Percentiles rank a stretch among this genome's conserved stretches.
phyloP scores from a whole-genome alignment of 2,888 invertebrate species.

The Thereva nobilitata region DNA sequence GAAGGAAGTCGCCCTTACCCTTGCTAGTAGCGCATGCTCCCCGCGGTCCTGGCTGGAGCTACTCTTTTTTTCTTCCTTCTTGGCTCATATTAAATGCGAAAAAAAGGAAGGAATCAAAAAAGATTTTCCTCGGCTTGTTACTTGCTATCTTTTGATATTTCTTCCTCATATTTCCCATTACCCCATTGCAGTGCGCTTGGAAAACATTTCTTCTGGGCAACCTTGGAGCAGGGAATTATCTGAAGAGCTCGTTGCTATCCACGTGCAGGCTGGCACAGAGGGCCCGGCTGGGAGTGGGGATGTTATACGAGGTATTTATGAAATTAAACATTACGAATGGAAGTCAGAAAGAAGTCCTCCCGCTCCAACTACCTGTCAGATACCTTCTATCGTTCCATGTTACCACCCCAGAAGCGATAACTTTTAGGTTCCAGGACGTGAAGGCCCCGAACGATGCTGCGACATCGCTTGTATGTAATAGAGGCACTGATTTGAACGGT shows the following conservation, averaged over 20 bases:
- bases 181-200: slow-evolving; percentile 18
- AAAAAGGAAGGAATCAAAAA: slow-evolving; percentile 9
- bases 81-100: not conserved
- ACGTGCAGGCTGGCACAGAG: slow-evolving; percentile 15
- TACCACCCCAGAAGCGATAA: not conserved
- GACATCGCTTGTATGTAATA: not conserved
- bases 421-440: not conserved
- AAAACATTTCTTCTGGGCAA: not conserved
- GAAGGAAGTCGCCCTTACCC: no score
- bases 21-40: no score
- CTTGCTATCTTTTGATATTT: slow-evolving; percentile 29
- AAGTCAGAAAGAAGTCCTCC: slow-evolving; percentile 6
- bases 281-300: no score
- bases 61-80: no score
- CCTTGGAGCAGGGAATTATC: slow-evolving; percentile 27
- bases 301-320: slow-evolving; percentile 28
- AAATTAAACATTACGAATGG: slow-evolving; percentile 18
- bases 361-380: no score
- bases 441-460: slow-evolving; percentile 7
- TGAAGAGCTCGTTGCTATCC: slow-evolving; percentile 29
- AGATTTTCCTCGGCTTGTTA: slow-evolving; percentile 15
- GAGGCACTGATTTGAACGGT: not conserved
- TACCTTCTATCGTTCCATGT: no score
- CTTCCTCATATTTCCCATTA: slow-evolving; percentile 6
- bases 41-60: no score